Base-by-base conservation (phyloP, 2,113 vertebrate species). In the Atrichornis clamosus region DNA sequence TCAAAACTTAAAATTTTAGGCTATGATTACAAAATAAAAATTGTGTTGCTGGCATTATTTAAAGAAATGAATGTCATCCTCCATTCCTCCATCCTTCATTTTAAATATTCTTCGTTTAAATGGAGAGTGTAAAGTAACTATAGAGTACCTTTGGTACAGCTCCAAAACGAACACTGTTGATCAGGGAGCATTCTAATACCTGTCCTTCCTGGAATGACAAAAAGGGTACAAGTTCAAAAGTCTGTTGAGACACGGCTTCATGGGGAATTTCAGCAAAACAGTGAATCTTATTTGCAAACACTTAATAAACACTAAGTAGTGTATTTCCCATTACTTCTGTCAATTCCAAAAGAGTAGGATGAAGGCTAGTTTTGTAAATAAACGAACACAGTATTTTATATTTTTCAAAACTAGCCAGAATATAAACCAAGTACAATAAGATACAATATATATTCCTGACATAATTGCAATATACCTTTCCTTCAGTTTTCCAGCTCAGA, bases 401-500 rank as follows among this genome's bases (percentile, higher is more conserved):
- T 65, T 49, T 84, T 52, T 22, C 5, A 53, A 95, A 82, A 41
- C 24, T 63, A 76, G 15, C 1, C 62, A 79, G 60, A 63, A 47
- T 56, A 67, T n/a, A 75, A 52, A 44, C 21, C 17, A 84, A 95
- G 13, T 15, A 6, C 33, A 35, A 39, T 53, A 75, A 64, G 7
- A 47, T 7, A 6, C 35, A 21, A 68, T 50, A 59, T 6, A 64
- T 33, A 59, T 46, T 62, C 41, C 77, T 17, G n/a, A 58, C 6
- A 22, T 33, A 72, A 60, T 17, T 19, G 8, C 27, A 68, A 18
- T 67, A 37, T 98, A 99, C 99, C 99, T 99, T 99, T 98, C 99
- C 99, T 96, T 99, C 99, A 88, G 98, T 99, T 97, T 99, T 99
- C 99, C 99, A 99, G 39, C 98, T 99, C 92, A 99, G 98, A 96